phyloP scores from a whole-genome alignment of 2,888 invertebrate species.

The Xestobium rufovillosum region DNA sequence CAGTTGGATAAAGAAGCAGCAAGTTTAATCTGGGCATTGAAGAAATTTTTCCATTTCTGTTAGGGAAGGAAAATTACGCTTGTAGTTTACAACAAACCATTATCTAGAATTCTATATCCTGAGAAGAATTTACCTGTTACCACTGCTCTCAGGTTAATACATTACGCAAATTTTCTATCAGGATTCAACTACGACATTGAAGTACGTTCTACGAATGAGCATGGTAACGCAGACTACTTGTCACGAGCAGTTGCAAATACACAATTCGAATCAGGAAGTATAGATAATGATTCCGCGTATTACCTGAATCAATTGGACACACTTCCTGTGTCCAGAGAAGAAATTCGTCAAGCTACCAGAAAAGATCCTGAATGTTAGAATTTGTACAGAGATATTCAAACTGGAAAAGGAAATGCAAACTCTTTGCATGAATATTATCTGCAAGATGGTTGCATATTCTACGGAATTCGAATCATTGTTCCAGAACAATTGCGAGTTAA shows the following conservation, averaged over 20 bases:
- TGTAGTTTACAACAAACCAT: not conserved
- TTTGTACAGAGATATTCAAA: constrained; percentile 14
- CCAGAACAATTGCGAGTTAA: constrained; percentile 10
- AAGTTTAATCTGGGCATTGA: not conserved
- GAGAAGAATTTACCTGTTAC: constrained; percentile 23
- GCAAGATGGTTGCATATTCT: constrained; percentile 19
- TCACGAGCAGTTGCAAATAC: constrained; percentile 12
- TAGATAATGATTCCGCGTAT: constrained; percentile 9
- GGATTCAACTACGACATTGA: constrained; percentile 25
- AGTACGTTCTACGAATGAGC: constrained; percentile 13
- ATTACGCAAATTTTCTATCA: constrained; percentile 23
- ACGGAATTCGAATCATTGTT: too few species aligned
- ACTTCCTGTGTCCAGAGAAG: too few species aligned
- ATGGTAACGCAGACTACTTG: too few species aligned
- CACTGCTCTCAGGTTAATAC: constrained; percentile 23
- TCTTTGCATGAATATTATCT: constrained; percentile 16
- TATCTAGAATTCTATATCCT: constrained; percentile 30
- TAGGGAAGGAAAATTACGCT: not conserved
- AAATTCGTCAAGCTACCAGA: constrained; percentile 7
- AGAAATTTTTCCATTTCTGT: not conserved
- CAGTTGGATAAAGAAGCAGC: too few species aligned
- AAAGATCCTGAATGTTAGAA: constrained; percentile 14
- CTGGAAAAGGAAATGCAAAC: constrained; percentile 7
- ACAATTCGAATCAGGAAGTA: too few species aligned
- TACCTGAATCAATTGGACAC: constrained; percentile 19